These are phyloP conservation scores for Pharmacophagus antenor DNA, from an alignment of 2,888 invertebrate genomes.

Conservation along the genomic window DNA sequence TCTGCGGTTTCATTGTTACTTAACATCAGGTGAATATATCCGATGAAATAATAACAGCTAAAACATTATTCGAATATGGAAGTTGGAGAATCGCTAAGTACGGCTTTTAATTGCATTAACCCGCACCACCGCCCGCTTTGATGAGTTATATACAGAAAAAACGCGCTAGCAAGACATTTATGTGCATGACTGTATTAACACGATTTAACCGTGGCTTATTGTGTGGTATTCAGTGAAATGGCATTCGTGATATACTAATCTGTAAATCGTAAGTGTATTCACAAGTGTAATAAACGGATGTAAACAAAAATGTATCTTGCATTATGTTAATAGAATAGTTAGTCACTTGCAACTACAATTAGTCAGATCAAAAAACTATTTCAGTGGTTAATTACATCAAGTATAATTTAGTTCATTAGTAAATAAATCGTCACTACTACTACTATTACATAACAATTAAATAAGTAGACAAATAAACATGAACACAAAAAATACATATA, in stretches of 20 bases:
- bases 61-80: too few species aligned
- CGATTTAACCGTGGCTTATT: constrained; percentile 13
- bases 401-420: too few species aligned
- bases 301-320: not conserved
- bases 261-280: constrained; percentile 7
- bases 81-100: too few species aligned
- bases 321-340: not conserved
- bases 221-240: constrained; percentile 20
- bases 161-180: not conserved
- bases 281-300: not conserved
- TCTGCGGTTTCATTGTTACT: too few species aligned
- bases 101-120: too few species aligned
- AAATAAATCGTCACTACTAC: not conserved
- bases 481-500: too few species aligned
- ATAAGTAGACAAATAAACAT: too few species aligned
- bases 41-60: too few species aligned
- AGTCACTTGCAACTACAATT: not conserved
- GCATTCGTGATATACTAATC: constrained; percentile 26
- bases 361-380: not conserved
- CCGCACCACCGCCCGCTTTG: too few species aligned
- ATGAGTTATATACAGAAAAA: too few species aligned
- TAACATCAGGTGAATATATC: too few species aligned
- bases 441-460: too few species aligned
- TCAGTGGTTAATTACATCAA: not conserved
- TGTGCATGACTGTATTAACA: constrained; percentile 18